Evolutionary conservation across 2,888 invertebrate genomes (phyloP), one percentile per base, ranked within the genome.

Genomic region (Mythimna loreyi): DNA sequence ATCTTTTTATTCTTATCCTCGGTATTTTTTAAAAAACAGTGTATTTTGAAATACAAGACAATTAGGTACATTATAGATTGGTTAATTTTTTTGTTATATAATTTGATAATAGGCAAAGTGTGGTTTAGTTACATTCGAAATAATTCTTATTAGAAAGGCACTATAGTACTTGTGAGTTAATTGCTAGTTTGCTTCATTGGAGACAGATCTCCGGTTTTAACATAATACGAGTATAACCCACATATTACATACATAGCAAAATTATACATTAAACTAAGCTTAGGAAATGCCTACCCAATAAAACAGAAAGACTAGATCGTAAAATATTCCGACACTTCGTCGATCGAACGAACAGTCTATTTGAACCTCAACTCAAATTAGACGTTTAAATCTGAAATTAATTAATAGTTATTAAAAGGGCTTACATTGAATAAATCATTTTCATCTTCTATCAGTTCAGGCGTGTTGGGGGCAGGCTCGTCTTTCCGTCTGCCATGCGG

Each of bases 341-440:
- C 30, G 21, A 8, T 13, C 8, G 23, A 30, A 9, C 19, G 21
- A 21, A 60, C 11, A 43, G n/a, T 5, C 7, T 25, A n/a, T 9
- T 21, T 25, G 25, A 43, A 40, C 8, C 2, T 5, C 4, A 5
- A 30, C 8, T 28, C 40, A 4, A 25, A 36, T 25, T 66, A n/a
- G 25, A 59, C 19, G 19, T 25, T 1, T 9, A 7, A 19, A 49
- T 9, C 23, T 28, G 21, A 52, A 43, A 36, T 43, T 1, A 50
- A 25, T 30, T 1, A 25, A 19, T 40, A 55, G 3, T n/a, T 55
- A 23, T 36, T 11, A 16, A 4, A 11, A 30, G 19, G 40, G 40
- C 67, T 72, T 67, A 72, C 72, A 1, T 45, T n/a, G 23, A 4
- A 52, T 4, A 16, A n/a, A 6, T 1, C 5, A 21, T 33, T 21